Evolutionary conservation across 2,113 vertebrate species (phyloP).

Genomic region (Promerops cafer): DNA sequence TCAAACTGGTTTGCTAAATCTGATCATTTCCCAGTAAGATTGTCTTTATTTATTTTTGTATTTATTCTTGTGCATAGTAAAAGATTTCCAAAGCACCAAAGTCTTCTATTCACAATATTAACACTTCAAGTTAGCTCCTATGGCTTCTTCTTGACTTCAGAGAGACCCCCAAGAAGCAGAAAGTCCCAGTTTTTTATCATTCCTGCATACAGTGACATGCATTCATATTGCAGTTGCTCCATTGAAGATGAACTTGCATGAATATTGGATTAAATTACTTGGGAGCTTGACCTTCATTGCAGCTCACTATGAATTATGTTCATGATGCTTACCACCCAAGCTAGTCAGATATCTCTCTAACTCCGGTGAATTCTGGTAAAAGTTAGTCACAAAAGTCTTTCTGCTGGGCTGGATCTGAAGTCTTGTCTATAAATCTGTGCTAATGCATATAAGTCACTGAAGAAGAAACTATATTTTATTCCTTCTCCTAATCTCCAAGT

Average conservation of each 20-base stretch:
- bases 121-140: not conserved
- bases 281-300: not conserved
- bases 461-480: not conserved
- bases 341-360: not conserved
- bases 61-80: not conserved
- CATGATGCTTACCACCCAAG: not conserved
- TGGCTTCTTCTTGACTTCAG: not conserved
- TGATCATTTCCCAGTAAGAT: not conserved
- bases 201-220: not conserved
- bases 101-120: not conserved
- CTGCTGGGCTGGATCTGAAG: not conserved
- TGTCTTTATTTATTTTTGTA: not conserved
- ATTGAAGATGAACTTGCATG: not conserved
- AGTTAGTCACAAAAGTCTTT: not conserved
- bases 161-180: not conserved
- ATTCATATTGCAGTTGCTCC: not conserved
- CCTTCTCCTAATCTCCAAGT: not conserved
- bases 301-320: not conserved
- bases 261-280: not conserved
- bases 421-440: not conserved
- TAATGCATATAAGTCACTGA: not conserved
- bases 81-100: not conserved
- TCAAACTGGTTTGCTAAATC: not conserved
- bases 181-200: not conserved
- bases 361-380: not conserved